phyloP scores from a whole-genome alignment of 2,888 invertebrate genomes.

The Sphaerophoria rueppellii region DNA sequence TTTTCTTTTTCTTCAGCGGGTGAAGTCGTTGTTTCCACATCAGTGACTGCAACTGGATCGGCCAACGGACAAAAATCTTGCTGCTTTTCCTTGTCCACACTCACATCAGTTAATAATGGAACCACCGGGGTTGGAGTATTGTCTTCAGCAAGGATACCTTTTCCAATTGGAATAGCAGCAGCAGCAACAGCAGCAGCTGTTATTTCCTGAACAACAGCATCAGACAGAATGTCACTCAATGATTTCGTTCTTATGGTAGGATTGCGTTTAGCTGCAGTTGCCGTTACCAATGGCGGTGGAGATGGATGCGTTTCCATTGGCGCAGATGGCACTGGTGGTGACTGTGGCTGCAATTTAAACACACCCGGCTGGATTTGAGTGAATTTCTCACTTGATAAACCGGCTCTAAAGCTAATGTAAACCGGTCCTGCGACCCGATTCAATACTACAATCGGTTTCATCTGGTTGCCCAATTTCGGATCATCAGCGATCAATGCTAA shows the following conservation, averaged over 20 bases:
- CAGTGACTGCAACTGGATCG: not conserved
- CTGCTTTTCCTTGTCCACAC: slow-evolving; percentile 14
- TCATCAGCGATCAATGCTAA: slow-evolving; percentile 35
- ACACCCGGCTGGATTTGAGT: slow-evolving; percentile 3
- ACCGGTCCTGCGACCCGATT: slow-evolving; percentile 30
- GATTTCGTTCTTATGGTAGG: slow-evolving; percentile 24
- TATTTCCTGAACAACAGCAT: slow-evolving; percentile 37
- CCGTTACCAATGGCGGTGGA: not conserved
- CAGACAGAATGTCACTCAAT: slow-evolving; percentile 36
- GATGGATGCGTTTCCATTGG: not conserved
- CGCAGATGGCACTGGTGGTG: not conserved
- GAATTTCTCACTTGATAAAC: not conserved
- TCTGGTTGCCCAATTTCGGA: slow-evolving; percentile 25
- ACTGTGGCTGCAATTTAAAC: slow-evolving; percentile 11
- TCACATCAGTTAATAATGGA: slow-evolving; percentile 3
- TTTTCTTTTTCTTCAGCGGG: slow-evolving; percentile 20
- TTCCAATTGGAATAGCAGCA: not conserved
- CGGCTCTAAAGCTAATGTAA: not conserved
- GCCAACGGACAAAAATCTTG: not conserved
- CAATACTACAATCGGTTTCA: slow-evolving; percentile 48
- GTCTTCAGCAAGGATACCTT: not conserved
- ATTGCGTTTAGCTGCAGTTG: not conserved
- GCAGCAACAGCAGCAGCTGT: not conserved
- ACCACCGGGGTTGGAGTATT: not conserved
- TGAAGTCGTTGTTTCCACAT: not conserved